Evolutionary conservation across 2,888 invertebrate species (phyloP).

Genomic region (Drosophila formosana): DNA sequence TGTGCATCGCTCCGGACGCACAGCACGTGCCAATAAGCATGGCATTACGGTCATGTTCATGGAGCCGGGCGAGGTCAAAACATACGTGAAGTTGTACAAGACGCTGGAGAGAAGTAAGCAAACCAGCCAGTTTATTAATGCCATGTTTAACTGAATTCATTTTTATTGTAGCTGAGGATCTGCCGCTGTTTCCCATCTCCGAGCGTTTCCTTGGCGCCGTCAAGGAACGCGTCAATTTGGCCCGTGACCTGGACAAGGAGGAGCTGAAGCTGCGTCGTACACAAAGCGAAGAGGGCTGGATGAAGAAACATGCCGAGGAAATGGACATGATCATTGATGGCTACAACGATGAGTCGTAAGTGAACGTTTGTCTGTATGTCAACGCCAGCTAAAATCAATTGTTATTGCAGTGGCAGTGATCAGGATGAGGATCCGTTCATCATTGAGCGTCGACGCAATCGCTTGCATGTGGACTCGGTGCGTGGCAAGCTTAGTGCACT

Average conservation of each 20-base stretch:
- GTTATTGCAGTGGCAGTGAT: constrained; percentile 72
- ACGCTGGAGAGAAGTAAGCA: constrained; percentile 93
- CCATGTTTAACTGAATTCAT: not conserved
- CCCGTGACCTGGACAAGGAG: constrained; percentile 92
- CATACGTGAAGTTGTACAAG: constrained; percentile 92
- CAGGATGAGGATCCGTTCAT: constrained; percentile 83
- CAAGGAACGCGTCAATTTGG: constrained; percentile 90
- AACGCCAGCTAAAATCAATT: not conserved
- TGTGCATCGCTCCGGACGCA: constrained; percentile 98
- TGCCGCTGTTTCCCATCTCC: constrained; percentile 93
- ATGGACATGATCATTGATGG: constrained; percentile 97
- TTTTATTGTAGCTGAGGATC: constrained; percentile 89
- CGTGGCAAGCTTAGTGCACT: constrained; percentile 71
- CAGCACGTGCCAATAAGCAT: constrained; percentile 94
- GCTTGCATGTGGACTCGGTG: constrained; percentile 73
- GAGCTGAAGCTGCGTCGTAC: constrained; percentile 89
- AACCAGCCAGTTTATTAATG: not conserved
- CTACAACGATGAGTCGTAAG: constrained; percentile 85
- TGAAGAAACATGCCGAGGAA: constrained; percentile 93
- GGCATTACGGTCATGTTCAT: constrained; percentile 97
- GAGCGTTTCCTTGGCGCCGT: constrained; percentile 87
- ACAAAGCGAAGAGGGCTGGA: constrained; percentile 92
- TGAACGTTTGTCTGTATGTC: not conserved
- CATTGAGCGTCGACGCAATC: constrained; percentile 82
- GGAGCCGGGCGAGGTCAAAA: constrained; percentile 93